These are phyloP conservation scores for Phalacrocorax carbo DNA, from an alignment of 2,113 vertebrate species.

Conservation along the genomic window DNA sequence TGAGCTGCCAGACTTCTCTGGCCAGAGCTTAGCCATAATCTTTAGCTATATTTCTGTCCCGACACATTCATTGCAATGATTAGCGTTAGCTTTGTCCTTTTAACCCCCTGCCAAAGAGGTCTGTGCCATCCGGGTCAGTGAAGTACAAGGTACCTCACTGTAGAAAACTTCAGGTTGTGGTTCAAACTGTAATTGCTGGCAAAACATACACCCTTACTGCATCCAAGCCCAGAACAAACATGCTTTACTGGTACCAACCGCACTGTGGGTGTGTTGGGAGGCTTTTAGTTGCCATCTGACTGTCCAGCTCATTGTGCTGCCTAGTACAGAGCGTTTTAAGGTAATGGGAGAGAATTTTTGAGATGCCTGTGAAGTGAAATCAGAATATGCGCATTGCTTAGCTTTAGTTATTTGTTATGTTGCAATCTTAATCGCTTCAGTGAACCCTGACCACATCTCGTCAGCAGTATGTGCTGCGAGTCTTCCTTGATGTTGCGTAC, in stretches of 20 bases:
- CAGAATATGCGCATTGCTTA: background rate
- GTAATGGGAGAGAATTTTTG: background rate
- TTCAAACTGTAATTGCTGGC: background rate
- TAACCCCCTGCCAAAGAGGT: background rate
- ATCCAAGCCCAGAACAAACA: rapidly evolving
- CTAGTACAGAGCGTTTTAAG: background rate
- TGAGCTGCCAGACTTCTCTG: background rate
- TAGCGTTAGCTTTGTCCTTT: background rate
- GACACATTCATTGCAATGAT: background rate
- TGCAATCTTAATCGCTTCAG: background rate
- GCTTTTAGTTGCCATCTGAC: background rate
- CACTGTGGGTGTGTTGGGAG: background rate
- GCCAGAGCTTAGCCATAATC: background rate
- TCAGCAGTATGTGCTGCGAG: background rate
- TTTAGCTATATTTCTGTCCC: background rate
- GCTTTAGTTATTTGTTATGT: background rate
- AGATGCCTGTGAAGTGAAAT: background rate
- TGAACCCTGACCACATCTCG: background rate
- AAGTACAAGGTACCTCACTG: background rate
- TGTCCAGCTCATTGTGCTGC: background rate
- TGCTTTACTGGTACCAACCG: background rate
- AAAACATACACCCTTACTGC: background rate
- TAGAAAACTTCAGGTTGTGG: background rate
- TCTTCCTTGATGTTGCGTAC: background rate
- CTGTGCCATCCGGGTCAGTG: background rate